Evolutionary conservation across 1,140 invertebrate species (phyloP), one percentile per base, ranked within the genome.

Genomic region (Drosophila arizonae): DNA sequence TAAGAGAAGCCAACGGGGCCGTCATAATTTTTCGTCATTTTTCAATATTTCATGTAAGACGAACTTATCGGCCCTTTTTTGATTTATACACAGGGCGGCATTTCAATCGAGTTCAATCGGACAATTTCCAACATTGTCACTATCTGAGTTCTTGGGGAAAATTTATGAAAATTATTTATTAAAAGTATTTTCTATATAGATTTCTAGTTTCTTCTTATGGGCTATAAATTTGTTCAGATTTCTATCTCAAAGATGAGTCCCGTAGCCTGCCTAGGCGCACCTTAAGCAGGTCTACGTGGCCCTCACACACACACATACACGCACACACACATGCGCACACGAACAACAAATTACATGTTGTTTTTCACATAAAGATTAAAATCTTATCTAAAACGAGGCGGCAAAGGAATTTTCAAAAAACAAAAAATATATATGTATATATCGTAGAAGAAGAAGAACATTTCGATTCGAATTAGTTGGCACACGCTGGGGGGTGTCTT

Each of bases 151-250:
- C 33, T 46, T 46, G 43, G 48, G 39, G 60, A 55, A 88, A 84
- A 88, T 88, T 88, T 88, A 87, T 89, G 84, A 88, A 88, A 88
- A 88, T 88, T 88, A 88, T 88, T 88, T 17, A 88, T 88, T 17
- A 88, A 61, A 88, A 87, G 79, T 88, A 88, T 87, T 87, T 87
- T 87, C 79, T 87, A 87, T 88, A 88, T 88, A 88, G 84, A 88
- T 84, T 80, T 67, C 15, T 55, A 26, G 21, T 48, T 36, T 56
- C 28, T 79, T 73, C 72, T 76, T 88, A 84, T 87, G 82, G 79
- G 84, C 84, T 72, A 88, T 88, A 88, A 88, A 88, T 88, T 88
- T 88, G 41, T 65, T 39, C 33, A 88, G 85, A 88, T 88, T 73
- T 79, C 8, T 88, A 88, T 88, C 84, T 88, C 84, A 88, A 39